Evolutionary conservation across 2,888 invertebrate species (phyloP), one percentile per base, ranked within the genome.

Genomic region (Tetragonisca angustula): DNA sequence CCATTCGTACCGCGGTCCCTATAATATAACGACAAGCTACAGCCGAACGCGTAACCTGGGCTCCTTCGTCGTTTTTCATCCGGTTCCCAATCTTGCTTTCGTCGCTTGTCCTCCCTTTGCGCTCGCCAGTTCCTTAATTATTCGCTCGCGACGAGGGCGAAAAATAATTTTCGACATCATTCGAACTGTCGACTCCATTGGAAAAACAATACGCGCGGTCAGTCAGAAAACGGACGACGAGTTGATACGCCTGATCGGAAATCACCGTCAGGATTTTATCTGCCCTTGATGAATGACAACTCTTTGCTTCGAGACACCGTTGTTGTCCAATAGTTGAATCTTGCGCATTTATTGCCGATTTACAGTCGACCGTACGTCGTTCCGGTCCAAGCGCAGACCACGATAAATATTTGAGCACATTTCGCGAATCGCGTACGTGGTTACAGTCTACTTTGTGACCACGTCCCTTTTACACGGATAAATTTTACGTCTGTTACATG

Each of bases 1-100:
- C 91, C 90, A 87, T 90, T 88, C 83, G 83, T 79, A 85, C 56
- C 74, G 70, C 72, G 76, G 73, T 85, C 68, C 73, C 67, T 24
- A 75, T 75, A 52, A 68, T 24, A 75, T 75, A 52, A 68, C 71
- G 67, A 56, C 76, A 70, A 72, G 72, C 83, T 82, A 79, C 54
- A 27, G 62, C 83, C 71, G 64, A 50, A 81, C 83, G 84, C 69
- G 77, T 72, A 49, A 43, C 68, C 76, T 79, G 32, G 13, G 2
- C 43, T 54, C 17, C 43, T 24, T 50, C 65, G 32, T 78, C 76
- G 81, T 80, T 84, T 72, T 77, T 81, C 79, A 76, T 69, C 67
- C 69, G 27, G 24, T 64, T 76, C 65, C 64, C 65, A 73, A 61
- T 75, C 64, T 79, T 69, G 56, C 69, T 32, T 27, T 24, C 50